phyloP scores from a whole-genome alignment of 2,888 invertebrate genomes.

The Allolobophora icterica region DNA sequence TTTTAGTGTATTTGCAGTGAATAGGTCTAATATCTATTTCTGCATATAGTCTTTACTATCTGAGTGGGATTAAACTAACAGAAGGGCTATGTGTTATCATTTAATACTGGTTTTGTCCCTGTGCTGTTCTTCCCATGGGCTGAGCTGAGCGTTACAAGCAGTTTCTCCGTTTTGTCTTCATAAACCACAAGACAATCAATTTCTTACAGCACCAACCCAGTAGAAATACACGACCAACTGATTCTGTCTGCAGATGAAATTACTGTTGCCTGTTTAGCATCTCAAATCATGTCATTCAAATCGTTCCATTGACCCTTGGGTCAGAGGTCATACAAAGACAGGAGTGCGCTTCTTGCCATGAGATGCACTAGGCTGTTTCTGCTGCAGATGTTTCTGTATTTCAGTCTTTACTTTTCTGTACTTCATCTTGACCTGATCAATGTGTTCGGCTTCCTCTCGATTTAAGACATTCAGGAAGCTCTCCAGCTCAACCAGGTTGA shows the following conservation, averaged over 20 bases:
- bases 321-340: conserved; percentile 14
- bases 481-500: conserved; percentile 69
- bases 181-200: neutral
- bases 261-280: neutral
- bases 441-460: conserved; percentile 68
- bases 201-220: neutral
- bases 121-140: neutral
- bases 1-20: neutral
- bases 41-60: neutral
- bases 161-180: neutral
- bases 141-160: neutral
- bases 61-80: neutral
- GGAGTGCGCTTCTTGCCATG: neutral
- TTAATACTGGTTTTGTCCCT: neutral
- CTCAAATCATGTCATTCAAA: neutral
- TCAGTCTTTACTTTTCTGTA: neutral
- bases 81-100: neutral
- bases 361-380: neutral
- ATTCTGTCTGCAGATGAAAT: neutral
- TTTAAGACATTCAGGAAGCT: conserved; percentile 70
- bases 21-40: neutral
- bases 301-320: neutral
- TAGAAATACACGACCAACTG: neutral
- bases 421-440: conserved; percentile 62
- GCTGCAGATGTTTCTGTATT: conserved; percentile 4